Conservation (phyloP, 92 coral and sea anemone genomes). For the Heliopora coerulea region DNA sequence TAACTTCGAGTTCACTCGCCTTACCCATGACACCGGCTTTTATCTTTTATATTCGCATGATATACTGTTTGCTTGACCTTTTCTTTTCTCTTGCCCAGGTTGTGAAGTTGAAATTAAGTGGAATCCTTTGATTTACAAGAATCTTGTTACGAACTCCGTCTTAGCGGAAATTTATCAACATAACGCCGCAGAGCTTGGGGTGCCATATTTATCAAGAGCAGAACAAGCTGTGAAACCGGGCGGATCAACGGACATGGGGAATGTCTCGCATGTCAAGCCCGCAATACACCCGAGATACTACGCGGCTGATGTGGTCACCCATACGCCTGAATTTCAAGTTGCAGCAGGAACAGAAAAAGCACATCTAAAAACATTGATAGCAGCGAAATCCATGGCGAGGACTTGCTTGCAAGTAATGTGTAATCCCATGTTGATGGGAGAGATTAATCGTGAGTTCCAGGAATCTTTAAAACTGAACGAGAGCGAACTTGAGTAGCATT, state of each 20-base stretch:
- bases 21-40: too few relatives aligned
- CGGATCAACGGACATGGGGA: constrained; percentile 85
- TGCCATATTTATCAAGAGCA: constrained; percentile 21
- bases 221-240: constrained; percentile 28
- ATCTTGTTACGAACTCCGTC: constrained; percentile 52
- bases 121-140: constrained; percentile 21
- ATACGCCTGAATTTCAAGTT: constrained; percentile 57
- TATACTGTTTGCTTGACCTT: too few relatives aligned
- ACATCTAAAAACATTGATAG: constrained; percentile 61
- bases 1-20: too few relatives aligned
- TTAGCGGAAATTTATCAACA: constrained; percentile 63
- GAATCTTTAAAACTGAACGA: too few relatives aligned
- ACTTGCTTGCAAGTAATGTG: constrained; percentile 67
- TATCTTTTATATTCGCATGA: too few relatives aligned
- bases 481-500: too few relatives aligned
- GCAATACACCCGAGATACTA: constrained; percentile 59
- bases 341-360: constrained; percentile 62
- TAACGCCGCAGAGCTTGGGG: constrained; percentile 56
- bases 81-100: constrained; percentile 36
- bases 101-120: constrained; percentile 59
- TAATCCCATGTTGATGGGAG: constrained; percentile 45
- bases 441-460: too few relatives aligned
- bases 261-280: constrained; percentile 63
- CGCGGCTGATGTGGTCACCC: constrained; percentile 56
- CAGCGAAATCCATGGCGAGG: constrained; percentile 76